These are phyloP conservation scores for Linyphia triangularis DNA, from an alignment of 2,888 invertebrate genomes.

Conservation along the genomic window DNA sequence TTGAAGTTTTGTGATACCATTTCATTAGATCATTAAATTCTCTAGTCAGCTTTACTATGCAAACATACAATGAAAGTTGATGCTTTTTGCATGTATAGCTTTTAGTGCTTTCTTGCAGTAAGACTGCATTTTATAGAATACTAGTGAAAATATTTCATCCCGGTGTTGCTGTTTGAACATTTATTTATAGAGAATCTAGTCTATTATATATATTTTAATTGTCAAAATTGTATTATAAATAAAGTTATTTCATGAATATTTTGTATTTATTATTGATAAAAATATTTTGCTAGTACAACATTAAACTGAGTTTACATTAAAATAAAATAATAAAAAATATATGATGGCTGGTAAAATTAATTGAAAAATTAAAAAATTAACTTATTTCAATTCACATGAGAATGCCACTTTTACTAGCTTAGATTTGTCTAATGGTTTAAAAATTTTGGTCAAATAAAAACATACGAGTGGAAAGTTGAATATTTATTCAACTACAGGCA, in stretches of 20 bases:
- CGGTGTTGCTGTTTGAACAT: conserved; percentile 30
- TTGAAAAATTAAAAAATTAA: no score
- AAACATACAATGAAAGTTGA: not conserved
- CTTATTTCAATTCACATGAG: no score
- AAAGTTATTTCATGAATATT: conserved; percentile 30
- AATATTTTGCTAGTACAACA: conserved; percentile 22
- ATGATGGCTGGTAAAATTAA: no score
- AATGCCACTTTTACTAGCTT: no score
- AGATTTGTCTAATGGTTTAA: no score
- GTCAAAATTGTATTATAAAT: conserved; percentile 25
- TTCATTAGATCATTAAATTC: no score
- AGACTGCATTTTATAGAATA: not conserved
- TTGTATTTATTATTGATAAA: not conserved
- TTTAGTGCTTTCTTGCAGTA: not conserved
- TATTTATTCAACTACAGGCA: no score
- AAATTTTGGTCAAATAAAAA: no score
- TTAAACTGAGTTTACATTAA: no score
- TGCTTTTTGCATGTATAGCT: not conserved
- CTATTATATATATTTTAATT: conserved; percentile 11
- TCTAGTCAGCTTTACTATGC: not conserved
- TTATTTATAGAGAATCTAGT: conserved; percentile 34
- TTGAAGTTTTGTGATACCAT: no score
- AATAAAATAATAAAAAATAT: no score
- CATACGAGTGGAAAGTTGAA: no score
- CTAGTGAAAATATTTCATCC: conserved; percentile 17